Conservation (phyloP, 2,888 invertebrate species). For the Eilema caniola region DNA sequence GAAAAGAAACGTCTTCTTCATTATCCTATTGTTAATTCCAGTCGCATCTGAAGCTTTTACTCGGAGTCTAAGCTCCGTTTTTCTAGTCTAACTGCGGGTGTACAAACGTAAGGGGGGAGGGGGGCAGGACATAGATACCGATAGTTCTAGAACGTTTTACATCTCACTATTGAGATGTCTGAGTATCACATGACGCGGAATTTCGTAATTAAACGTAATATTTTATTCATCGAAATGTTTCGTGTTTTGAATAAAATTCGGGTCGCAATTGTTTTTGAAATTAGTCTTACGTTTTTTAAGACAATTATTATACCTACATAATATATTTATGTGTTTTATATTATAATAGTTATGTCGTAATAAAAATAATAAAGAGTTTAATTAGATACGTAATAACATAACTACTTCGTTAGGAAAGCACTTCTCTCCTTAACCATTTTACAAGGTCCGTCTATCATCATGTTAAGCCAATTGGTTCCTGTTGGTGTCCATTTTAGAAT, state of each 20-base stretch:
- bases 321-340: neutral
- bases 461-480: too few relatives aligned
- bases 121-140: neutral
- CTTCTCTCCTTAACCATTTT: too few relatives aligned
- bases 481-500: too few relatives aligned
- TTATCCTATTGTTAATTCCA: too few relatives aligned
- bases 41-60: too few relatives aligned
- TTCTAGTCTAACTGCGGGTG: too few relatives aligned
- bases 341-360: neutral
- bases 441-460: too few relatives aligned
- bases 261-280: neutral
- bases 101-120: too few relatives aligned
- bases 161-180: conserved; percentile 1
- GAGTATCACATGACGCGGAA: neutral
- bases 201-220: conserved; percentile 2
- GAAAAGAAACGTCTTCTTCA: too few relatives aligned
- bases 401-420: neutral
- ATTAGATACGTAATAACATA: neutral
- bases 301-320: conserved; percentile 1
- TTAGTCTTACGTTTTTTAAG: neutral
- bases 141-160: neutral
- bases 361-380: neutral
- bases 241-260: conserved; percentile 2
- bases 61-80: too few relatives aligned
- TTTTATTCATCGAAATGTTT: neutral